A percentile compares a stretch with the other conserved stretches of the same genome.
phyloP scores from a whole-genome alignment of 2,113 vertebrate species.

The Cathartes aura region DNA sequence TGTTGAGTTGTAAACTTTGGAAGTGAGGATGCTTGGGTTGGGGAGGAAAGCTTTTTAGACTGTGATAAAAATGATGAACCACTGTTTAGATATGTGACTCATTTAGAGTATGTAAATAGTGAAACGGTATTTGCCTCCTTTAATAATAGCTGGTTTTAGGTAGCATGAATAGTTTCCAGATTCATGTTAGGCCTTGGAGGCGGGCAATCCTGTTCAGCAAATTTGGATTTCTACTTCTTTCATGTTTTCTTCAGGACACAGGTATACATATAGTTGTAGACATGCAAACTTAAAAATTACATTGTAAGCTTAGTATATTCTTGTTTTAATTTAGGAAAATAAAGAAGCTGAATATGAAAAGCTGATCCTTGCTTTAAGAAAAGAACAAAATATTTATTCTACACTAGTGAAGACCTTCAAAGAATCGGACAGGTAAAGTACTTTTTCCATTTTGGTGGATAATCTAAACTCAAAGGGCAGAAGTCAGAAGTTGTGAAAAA shows the following conservation, averaged over 20 bases:
- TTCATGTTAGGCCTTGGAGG: not conserved
- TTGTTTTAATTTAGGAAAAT: conserved; percentile 69
- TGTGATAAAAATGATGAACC: not conserved
- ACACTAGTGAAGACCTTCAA: conserved; percentile 86
- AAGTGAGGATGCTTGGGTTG: not conserved
- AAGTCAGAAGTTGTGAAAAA: not conserved
- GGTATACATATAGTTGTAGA: not conserved
- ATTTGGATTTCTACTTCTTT: conserved; percentile 13
- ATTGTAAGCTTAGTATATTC: not conserved
- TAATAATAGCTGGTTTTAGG: not conserved
- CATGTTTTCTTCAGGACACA: not conserved
- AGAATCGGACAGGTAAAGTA: conserved; percentile 86
- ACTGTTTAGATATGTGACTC: not conserved
- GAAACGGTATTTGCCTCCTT: not conserved
- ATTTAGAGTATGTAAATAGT: not conserved
- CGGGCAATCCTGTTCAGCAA: not conserved
- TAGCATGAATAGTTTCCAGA: not conserved
- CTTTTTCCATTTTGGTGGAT: not conserved
- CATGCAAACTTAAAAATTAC: not conserved
- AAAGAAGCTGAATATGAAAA: conserved; percentile 81
- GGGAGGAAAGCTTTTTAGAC: not conserved
- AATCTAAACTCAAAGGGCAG: not conserved
- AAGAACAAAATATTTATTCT: conserved; percentile 88
- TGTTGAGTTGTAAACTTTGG: not conserved
- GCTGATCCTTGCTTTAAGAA: conserved; percentile 83